These are phyloP conservation scores for Dysmachus trigonus DNA, from an alignment of 2,888 invertebrate species.

Conservation along the genomic window DNA sequence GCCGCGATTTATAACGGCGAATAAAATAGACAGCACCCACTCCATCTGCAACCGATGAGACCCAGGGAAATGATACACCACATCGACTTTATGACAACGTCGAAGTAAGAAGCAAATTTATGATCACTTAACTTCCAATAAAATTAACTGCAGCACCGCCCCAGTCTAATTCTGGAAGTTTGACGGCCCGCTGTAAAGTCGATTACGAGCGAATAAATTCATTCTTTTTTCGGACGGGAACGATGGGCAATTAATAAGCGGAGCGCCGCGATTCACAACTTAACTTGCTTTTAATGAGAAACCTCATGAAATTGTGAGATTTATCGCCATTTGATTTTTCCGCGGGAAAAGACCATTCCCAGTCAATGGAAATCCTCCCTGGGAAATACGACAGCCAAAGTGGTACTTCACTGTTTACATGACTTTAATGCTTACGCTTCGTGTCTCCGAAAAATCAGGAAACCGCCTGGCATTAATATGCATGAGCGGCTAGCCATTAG, in stretches of 20 bases:
- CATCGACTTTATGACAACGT: constrained; percentile 25
- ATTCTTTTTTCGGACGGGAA: not conserved
- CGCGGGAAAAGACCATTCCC: not conserved
- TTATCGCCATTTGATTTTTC: constrained; percentile 3
- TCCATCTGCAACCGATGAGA: not conserved
- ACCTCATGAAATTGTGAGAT: not conserved
- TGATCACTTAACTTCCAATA: constrained; percentile 42
- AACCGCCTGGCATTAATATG: not conserved
- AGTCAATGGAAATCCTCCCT: not conserved
- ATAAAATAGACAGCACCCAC: constrained; percentile 27
- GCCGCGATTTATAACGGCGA: constrained; percentile 16
- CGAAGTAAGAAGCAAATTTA: constrained; percentile 38
- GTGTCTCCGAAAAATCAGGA: not conserved
- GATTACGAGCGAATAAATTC: not conserved
- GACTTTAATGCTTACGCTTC: not conserved
- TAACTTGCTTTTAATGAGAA: constrained; percentile 17
- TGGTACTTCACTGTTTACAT: not conserved
- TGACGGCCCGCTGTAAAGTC: constrained; percentile 24
- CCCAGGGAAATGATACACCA: not conserved
- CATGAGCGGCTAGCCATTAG: not conserved
- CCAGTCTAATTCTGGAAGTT: constrained; percentile 15
- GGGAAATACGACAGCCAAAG: not conserved
- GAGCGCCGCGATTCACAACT: not conserved
- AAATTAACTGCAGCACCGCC: constrained; percentile 14
- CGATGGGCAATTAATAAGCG: constrained; percentile 18